Base-by-base conservation (phyloP, 2,113 vertebrate species). In the Chionis minor region DNA sequence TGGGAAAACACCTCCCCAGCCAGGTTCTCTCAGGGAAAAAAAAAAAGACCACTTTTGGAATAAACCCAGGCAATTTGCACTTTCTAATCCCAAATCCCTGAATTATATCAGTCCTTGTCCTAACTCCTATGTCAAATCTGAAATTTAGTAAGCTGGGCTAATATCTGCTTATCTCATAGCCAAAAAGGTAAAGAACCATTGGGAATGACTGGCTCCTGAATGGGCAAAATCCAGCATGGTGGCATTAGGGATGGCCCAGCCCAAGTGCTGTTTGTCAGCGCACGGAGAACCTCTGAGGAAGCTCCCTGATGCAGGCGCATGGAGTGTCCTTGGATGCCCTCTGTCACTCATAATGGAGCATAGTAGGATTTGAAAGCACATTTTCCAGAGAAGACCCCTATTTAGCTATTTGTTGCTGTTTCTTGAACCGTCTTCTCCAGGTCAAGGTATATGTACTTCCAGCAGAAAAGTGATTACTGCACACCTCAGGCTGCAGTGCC, bases 191-290 rank as follows among this genome's bases (percentile, higher is more conserved):
- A 86, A 87, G 59, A 51, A 20, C 14, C 28, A 6, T 54, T 62
- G 38, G 47, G 45, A 54, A 30, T 62, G 55, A 28, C 51, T 55
- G 58, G 40, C 14, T 82, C 10, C 58, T 14, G 21, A 40, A 42
- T 3, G 35, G 32, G 45, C 38, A 73, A 62, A 73, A 77, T 38
- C 54, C 40, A 59, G 8, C 1, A 0, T 0, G 0, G 42, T 78
- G 69, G 44, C 33, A 21, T 42, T 77, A 69, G 32, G 79, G 38
- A 23, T 71, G 26, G 42, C 13, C 27, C 27, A 73, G 18, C 18
- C 51, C 22, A 86, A 73, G 35, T 23, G 55, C 21, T 0, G 0
- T 42, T 90, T 92, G 4, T 61, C 32, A 58, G 38, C 58, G 28
- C 26, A 16, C 6, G 9, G 17, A 47, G 27, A 24, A 67, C 61